Evolutionary conservation across 1,140 invertebrate genomes (phyloP).

Genomic region (Oncopeltus fasciatus): DNA sequence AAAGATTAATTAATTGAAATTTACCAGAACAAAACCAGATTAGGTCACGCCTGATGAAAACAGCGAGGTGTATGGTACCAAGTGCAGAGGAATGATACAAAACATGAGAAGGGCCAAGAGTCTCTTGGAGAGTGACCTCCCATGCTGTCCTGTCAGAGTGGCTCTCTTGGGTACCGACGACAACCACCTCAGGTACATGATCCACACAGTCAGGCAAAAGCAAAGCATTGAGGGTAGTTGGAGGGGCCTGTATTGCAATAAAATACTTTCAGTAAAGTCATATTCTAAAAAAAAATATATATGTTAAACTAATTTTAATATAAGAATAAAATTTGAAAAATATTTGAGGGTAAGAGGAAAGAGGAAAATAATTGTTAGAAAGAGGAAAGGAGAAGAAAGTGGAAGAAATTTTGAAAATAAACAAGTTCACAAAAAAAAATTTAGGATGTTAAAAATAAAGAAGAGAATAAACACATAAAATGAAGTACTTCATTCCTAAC

Average conservation of each 20-base stretch:
- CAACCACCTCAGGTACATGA: slow-evolving; percentile 79
- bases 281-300: too few species aligned
- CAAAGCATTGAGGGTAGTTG: slow-evolving; percentile 65
- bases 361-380: too few species aligned
- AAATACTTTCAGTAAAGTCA: not conserved
- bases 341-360: too few species aligned
- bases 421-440: too few species aligned
- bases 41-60: slow-evolving; percentile 77
- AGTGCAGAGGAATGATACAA: slow-evolving; percentile 64
- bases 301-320: too few species aligned
- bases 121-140: slow-evolving; percentile 82
- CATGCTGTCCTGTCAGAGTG: slow-evolving; percentile 71
- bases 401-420: too few species aligned
- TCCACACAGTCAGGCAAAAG: slow-evolving; percentile 68
- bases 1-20: too few species aligned
- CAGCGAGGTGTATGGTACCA: slow-evolving; percentile 70
- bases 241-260: slow-evolving; percentile 32
- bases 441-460: too few species aligned
- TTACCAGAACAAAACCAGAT: slow-evolving; percentile 76
- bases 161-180: slow-evolving; percentile 85
- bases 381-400: too few species aligned
- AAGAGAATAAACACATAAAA: too few species aligned
- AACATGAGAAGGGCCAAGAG: slow-evolving; percentile 77
- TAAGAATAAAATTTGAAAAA: too few species aligned
- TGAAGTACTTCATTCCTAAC: too few species aligned